A percentile compares a stretch with the other conserved stretches of the same genome.
Evolutionary conservation across 2,888 invertebrate species (phyloP).

Genomic region (Iselma pallidipennis): DNA sequence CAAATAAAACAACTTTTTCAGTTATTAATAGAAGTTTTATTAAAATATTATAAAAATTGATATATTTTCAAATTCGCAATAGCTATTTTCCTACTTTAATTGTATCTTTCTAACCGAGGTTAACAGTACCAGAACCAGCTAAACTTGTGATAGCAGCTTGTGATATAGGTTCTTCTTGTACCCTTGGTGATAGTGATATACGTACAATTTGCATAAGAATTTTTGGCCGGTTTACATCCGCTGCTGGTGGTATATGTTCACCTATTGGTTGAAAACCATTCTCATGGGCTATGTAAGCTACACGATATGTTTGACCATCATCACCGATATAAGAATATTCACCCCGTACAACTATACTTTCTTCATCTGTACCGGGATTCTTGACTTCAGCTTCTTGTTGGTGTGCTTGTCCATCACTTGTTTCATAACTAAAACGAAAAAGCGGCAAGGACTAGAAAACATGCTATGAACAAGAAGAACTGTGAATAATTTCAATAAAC

Average conservation of each 20-base stretch:
- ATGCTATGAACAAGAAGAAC: background rate
- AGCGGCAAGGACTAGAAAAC: background rate
- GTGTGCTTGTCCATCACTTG: constrained; percentile 61
- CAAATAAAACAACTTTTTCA: too few species aligned
- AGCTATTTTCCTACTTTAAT: too few species aligned
- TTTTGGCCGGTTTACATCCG: constrained; percentile 39
- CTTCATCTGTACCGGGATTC: constrained; percentile 57
- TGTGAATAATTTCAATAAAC: background rate
- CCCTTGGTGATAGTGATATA: too few species aligned
- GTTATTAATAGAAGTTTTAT: too few species aligned
- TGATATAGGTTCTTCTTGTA: too few species aligned
- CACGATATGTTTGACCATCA: constrained; percentile 59
- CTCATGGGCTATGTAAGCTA: constrained; percentile 61
- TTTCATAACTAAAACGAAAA: constrained; percentile 37
- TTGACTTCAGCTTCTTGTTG: constrained; percentile 56
- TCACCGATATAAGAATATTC: constrained; percentile 62
- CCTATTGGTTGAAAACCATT: constrained; percentile 58
- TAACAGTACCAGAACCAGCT: too few species aligned
- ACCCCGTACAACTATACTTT: constrained; percentile 58
- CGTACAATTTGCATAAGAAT: constrained; percentile 49
- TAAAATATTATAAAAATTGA: too few species aligned
- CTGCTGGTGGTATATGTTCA: constrained; percentile 44
- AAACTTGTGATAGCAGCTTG: too few species aligned
- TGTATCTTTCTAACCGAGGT: too few species aligned
- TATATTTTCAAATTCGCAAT: too few species aligned